Percentiles rank a stretch among this genome's conserved stretches.
These are phyloP conservation scores for Hybos culiciformis DNA, from an alignment of 2,888 invertebrate genomes.

Conservation along the genomic window DNA sequence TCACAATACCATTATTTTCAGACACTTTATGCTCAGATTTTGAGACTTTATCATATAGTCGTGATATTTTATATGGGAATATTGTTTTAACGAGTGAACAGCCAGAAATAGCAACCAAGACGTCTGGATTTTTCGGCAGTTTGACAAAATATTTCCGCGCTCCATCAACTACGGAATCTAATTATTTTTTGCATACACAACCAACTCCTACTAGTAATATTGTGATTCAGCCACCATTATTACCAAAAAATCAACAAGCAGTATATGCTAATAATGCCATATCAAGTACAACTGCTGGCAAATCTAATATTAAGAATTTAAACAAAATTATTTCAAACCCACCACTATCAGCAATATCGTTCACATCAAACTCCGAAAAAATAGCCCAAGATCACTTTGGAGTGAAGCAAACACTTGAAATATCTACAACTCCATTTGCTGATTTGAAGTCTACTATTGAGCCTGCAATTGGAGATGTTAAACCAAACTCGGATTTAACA, in stretches of 20 bases:
- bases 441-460: conserved; percentile 10
- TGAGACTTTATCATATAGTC: neutral
- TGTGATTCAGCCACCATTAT: conserved; percentile 9
- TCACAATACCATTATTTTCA: no score
- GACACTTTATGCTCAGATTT: no score
- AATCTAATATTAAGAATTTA: no score
- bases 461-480: conserved; percentile 7
- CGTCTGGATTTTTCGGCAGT: conserved; percentile 26
- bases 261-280: neutral
- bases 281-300: neutral
- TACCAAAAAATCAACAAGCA: neutral
- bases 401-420: neutral
- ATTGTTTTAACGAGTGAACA: conserved; percentile 19
- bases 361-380: conserved; percentile 31
- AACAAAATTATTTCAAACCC: conserved; percentile 18
- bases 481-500: neutral
- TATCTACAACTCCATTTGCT: conserved; percentile 8
- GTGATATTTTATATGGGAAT: neutral
- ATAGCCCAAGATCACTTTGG: conserved; percentile 27
- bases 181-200: conserved; percentile 6
- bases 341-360: conserved; percentile 23
- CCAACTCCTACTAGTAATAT: neutral
- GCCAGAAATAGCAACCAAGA: conserved; percentile 23
- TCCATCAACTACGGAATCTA: conserved; percentile 16
- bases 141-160: conserved; percentile 26